phyloP scores from a whole-genome alignment of 2,797 vertebrate genomes.

The Acrocephalus scirpaceus region DNA sequence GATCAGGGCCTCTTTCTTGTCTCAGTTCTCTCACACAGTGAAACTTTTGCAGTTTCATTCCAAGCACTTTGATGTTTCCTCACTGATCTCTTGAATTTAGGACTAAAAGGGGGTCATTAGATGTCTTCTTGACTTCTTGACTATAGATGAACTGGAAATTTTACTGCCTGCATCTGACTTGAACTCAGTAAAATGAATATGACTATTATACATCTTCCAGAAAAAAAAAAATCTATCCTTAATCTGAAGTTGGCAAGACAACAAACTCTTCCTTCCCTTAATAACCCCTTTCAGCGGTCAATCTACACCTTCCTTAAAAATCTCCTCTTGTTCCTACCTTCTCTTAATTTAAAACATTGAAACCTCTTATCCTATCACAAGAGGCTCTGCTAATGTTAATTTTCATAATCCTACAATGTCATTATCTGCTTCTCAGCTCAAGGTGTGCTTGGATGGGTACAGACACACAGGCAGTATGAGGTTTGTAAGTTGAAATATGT shows the following conservation, averaged over 20 bases:
- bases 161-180: neutral
- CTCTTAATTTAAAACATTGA: neutral
- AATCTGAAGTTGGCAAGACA: neutral
- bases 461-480: accelerated
- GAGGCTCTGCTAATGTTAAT: neutral
- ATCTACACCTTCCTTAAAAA: neutral
- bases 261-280: neutral
- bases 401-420: neutral
- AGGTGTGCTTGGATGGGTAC: neutral
- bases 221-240: neutral
- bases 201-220: neutral
- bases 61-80: neutral
- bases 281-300: neutral
- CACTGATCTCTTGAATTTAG: neutral
- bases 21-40: neutral
- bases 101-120: neutral
- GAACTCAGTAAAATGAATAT: neutral
- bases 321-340: neutral
- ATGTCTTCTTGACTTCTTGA: neutral
- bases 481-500: neutral
- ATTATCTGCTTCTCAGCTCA: neutral
- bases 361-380: neutral
- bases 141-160: neutral
- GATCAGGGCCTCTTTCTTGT: neutral
- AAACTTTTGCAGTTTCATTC: neutral